Percentiles rank a stretch among this genome's conserved stretches.
Evolutionary conservation across 2,888 invertebrate species (phyloP).

Genomic region (Mycalesis mineus): DNA sequence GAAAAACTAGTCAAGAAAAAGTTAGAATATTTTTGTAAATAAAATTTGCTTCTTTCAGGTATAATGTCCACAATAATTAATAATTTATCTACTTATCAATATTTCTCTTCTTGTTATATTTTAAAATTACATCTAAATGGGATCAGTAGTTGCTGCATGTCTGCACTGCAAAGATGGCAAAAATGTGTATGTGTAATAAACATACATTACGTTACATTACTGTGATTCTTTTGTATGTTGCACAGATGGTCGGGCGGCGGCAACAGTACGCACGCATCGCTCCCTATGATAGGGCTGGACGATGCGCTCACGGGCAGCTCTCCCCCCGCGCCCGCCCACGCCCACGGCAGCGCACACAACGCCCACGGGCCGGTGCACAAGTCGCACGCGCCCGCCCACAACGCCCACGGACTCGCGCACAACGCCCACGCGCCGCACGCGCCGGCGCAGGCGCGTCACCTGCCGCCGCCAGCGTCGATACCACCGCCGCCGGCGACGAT

Average conservation of each 20-base stretch:
- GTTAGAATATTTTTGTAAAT: too few species aligned
- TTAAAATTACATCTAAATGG: too few species aligned
- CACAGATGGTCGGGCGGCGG: constrained; percentile 81
- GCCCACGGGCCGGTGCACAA: constrained; percentile 28
- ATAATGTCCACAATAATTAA: too few species aligned
- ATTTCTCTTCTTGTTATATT: too few species aligned
- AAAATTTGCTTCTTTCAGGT: too few species aligned
- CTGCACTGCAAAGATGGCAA: too few species aligned
- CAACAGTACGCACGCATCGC: constrained; percentile 84
- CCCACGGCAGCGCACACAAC: constrained; percentile 36
- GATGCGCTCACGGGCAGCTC: constrained; percentile 40
- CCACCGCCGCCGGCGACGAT: constrained; percentile 15
- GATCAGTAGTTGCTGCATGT: too few species aligned
- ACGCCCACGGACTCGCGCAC: constrained; percentile 18
- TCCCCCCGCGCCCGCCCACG: constrained; percentile 31
- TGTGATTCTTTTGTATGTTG: too few species aligned
- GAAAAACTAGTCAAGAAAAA: too few species aligned
- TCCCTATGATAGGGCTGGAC: constrained; percentile 86
- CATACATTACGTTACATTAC: too few species aligned
- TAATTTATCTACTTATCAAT: too few species aligned
- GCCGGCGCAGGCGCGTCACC: constrained; percentile 17
- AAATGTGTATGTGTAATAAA: too few species aligned
- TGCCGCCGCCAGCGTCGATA: constrained; percentile 16
- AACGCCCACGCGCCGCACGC: constrained; percentile 18
- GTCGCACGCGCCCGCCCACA: constrained; percentile 32